Base-by-base conservation (phyloP, 92 coral and sea anemone species). In the Blastomussa wellsi region DNA sequence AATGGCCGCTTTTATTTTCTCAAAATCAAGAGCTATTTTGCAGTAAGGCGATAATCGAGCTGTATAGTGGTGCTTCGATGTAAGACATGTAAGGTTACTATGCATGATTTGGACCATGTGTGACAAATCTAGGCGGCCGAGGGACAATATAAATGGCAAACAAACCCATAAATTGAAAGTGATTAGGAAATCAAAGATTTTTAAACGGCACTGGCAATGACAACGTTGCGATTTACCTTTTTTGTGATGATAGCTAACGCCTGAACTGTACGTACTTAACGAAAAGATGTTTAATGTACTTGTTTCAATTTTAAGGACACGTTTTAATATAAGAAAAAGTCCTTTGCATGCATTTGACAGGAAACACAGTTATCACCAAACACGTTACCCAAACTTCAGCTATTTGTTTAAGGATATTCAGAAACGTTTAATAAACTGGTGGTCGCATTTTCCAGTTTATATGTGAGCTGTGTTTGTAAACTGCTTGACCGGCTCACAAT, bases 391-490 rank as follows among this genome's bases (percentile, higher is more conserved):
- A 37, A 49, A 41, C 78, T 48, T 33, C 77, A 49, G 47, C 24
- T 69, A n/a, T 70, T 49, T 37, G 35, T 81, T 51, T 70, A 69
- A 52, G 66, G 17, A 81, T 70, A 71, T 70, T 49, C 29, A 13
- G 31, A 82, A 72, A 71, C 69, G 55, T 82, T 82, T 49, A 82
- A 81, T 55, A 82, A 55, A 82, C 79, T 41, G 86, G 86, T 82
- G 86, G 78, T 37, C 31, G 72, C 6, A 39, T 28, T 79, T 36
- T 64, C 17, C 37, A 29, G 55, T 29, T 73, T 31, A 39, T 59
- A 59, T 15, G 33, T 44, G 35, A 17, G 72, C 28, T 14, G 36
- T 79, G 69, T 71, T 82, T 82, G 86, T 70, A 52, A 72, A 72
- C 62, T n/a, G 17, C 67, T 82, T 20, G 37, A 71, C 86, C 5